Evolutionary conservation across 1,140 invertebrate species (phyloP).

Genomic region (Pollicipes pollicipes): DNA sequence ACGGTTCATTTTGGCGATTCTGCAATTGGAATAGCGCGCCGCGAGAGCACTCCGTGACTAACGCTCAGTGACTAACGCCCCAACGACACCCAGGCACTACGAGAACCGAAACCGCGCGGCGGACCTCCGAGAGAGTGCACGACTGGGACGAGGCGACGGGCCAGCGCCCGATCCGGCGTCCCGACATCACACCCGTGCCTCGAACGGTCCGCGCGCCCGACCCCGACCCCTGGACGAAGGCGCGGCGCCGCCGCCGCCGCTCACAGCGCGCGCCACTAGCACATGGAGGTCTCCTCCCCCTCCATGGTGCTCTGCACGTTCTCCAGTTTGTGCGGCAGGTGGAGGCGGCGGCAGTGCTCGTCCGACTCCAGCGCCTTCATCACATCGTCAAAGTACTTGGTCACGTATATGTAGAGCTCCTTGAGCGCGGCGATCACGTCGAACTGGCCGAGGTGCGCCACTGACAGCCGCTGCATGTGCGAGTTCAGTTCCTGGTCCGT

Average conservation of each 20-base stretch:
- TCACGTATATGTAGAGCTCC: conserved; percentile 84
- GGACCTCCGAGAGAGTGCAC: too few relatives aligned
- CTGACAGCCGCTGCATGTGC: conserved; percentile 75
- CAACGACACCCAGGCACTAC: background rate
- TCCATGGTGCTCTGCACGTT: conserved; percentile 19
- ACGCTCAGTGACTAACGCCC: too few relatives aligned
- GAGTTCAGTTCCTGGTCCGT: conserved; percentile 81
- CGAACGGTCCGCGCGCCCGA: too few relatives aligned
- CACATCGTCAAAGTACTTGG: conserved; percentile 81
- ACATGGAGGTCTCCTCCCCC: conserved; percentile 18
- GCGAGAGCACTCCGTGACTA: too few relatives aligned
- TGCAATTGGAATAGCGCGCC: background rate
- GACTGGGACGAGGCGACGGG: too few relatives aligned
- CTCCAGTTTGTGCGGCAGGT: conserved; percentile 19
- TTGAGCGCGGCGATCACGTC: conserved; percentile 77
- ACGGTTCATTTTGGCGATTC: conserved; percentile 1
- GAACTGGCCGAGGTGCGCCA: conserved; percentile 69
- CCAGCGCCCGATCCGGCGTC: too few relatives aligned
- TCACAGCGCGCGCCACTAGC: conserved; percentile 8
- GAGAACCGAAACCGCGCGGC: too few relatives aligned
- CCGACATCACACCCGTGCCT: background rate
- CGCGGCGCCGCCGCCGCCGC: too few relatives aligned
- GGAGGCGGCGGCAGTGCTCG: conserved; percentile 11
- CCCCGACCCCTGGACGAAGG: too few relatives aligned
- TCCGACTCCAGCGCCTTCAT: conserved; percentile 23